Evolutionary conservation across 2,113 vertebrate species (phyloP).

Genomic region (Micromys minutus): DNA sequence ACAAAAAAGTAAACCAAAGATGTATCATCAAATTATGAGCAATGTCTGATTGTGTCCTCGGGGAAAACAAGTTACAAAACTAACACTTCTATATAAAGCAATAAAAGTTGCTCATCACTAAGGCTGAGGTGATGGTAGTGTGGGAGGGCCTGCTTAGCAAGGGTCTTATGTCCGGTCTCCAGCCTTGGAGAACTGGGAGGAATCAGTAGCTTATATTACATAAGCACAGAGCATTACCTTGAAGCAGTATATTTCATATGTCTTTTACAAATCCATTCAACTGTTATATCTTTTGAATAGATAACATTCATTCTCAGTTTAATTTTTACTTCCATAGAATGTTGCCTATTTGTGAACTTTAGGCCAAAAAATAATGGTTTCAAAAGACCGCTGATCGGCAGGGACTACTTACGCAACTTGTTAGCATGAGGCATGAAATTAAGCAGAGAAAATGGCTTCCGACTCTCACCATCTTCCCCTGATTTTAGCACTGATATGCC

Average conservation of each 20-base stretch:
- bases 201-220: conserved; percentile 5
- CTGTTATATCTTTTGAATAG: neutral
- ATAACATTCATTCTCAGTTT: neutral
- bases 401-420: neutral
- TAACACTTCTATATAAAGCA: conserved; percentile 18
- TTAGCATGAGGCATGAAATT: conserved; percentile 52
- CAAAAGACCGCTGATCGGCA: neutral
- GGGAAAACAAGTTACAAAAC: neutral
- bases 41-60: neutral
- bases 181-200: neutral
- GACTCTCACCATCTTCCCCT: neutral
- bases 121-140: neutral
- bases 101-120: neutral
- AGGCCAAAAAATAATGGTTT: conserved; percentile 28
- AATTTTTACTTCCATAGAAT: conserved; percentile 31
- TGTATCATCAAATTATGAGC: conserved; percentile 30
- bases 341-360: conserved; percentile 24
- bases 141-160: fast-evolving
- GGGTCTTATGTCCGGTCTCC: too few relatives aligned
- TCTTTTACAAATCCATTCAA: conserved; percentile 51
- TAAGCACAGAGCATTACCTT: neutral
- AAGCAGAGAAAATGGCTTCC: conserved; percentile 21
- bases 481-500: neutral
- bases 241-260: conserved; percentile 45
- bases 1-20: neutral